phyloP scores from a whole-genome alignment of 2,888 invertebrate species.

The Strigamia crassipes region DNA sequence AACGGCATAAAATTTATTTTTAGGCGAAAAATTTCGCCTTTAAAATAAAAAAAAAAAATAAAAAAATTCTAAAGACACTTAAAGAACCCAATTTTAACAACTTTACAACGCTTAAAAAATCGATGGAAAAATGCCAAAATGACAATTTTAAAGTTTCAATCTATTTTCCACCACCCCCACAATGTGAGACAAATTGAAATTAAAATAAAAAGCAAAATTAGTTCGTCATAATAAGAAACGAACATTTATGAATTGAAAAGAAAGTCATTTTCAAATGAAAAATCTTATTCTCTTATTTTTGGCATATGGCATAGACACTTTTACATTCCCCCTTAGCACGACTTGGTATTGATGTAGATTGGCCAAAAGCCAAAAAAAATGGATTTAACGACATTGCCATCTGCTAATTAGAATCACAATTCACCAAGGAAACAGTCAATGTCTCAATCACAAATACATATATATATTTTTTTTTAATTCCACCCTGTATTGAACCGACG shows the following conservation, averaged over 20 bases:
- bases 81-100: background rate
- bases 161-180: background rate
- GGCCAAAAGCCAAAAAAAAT: conserved; percentile 23
- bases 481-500: background rate
- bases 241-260: background rate
- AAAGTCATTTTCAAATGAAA: background rate
- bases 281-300: conserved; percentile 2
- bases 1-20: conserved; percentile 29
- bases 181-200: background rate
- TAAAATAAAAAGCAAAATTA: background rate
- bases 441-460: background rate
- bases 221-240: background rate
- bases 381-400: conserved; percentile 15
- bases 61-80: background rate
- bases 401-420: conserved; percentile 42
- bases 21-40: background rate
- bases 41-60: too few species aligned
- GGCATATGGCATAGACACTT: conserved; percentile 22
- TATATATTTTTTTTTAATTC: background rate
- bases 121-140: background rate
- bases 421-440: conserved; percentile 9
- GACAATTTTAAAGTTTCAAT: background rate
- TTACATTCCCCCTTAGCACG: background rate
- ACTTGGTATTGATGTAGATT: conserved; percentile 23
- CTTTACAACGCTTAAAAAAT: background rate